These are phyloP conservation scores for Hyles euphorbiae DNA, from an alignment of 1,140 invertebrate genomes.

Conservation along the genomic window DNA sequence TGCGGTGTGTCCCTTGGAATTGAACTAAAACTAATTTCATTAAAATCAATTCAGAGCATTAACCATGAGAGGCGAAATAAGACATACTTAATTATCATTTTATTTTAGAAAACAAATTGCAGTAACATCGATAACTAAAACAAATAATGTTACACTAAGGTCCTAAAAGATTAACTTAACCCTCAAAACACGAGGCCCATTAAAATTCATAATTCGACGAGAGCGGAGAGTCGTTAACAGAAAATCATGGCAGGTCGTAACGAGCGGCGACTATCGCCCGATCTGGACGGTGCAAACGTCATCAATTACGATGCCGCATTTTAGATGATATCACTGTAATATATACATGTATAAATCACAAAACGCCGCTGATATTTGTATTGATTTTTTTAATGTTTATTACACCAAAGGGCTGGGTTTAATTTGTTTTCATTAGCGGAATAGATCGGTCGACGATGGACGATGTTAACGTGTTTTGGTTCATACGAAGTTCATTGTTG, in stretches of 20 bases:
- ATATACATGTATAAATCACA: slow-evolving; percentile 67
- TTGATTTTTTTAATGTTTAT: slow-evolving; percentile 71
- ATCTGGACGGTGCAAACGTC: slow-evolving; percentile 42
- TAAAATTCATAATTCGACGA: not conserved
- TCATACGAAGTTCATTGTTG: too few relatives aligned
- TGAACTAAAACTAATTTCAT: too few relatives aligned
- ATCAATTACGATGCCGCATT: slow-evolving; percentile 59
- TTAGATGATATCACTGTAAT: slow-evolving; percentile 67
- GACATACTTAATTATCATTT: too few relatives aligned
- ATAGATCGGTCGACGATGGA: not conserved
- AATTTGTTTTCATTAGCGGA: slow-evolving; percentile 63
- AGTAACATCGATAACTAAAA: too few relatives aligned
- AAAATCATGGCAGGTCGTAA: not conserved
- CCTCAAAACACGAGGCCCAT: too few relatives aligned
- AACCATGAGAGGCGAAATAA: too few relatives aligned
- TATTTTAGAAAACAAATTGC: too few relatives aligned
- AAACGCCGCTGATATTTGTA: slow-evolving; percentile 53
- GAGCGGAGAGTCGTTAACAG: slow-evolving; percentile 12
- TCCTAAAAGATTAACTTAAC: too few relatives aligned
- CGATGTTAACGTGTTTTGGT: too few relatives aligned
- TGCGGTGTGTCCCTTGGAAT: too few relatives aligned
- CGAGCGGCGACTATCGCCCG: not conserved
- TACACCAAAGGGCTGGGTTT: slow-evolving; percentile 52
- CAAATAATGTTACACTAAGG: too few relatives aligned
- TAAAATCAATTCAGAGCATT: too few relatives aligned